Evolutionary conservation across 2,888 invertebrate species (phyloP), one percentile per base, ranked within the genome.

Genomic region (Eugnorisma glareosa): DNA sequence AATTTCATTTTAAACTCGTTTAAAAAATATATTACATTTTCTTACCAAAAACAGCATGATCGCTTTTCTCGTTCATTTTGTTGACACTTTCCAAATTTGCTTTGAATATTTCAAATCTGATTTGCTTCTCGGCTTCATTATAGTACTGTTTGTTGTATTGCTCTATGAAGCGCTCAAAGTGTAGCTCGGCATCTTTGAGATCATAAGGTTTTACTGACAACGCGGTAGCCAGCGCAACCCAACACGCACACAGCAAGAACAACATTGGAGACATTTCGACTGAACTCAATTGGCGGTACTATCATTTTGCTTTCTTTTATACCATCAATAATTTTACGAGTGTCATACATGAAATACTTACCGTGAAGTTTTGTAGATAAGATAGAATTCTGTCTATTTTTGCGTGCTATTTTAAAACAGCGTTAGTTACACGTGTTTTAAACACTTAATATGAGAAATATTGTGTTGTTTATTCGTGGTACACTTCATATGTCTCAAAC

Each of bases 21-120:
- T 15, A 48, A 48, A 21, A 45, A 48, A 48, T 8, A 24, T 48
- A 24, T 48, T 24, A 48, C 8, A 24, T 21, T 48, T 48, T 6
- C 48, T 67, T 54, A 73, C 73, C 73, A 69, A 61, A 73, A 54
- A 73, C 73, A 73, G 73, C 73, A 35, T 70, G 8, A 13, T 73
- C 18, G 8, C 69, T 73, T 61, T 40, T 54, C 40, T 73, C 31
- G 40, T 73, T 73, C 73, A 59, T 24, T 11, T 13, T 5, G 21
- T 59, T 72, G 28, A 37, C 71, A 31, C 24, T 45, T 45, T 74
- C 45, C 24, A 71, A 45, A 35, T 74, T 74, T 31, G 28, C 45
- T 45, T 59, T 74, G 21, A 70, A 71, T 73, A 45, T 75, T 45
- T 69, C 24, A 18, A 48, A 73, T 73, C 74, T 75, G 18, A 24